A percentile compares a stretch with the other conserved stretches of the same genome.
phyloP scores from a whole-genome alignment of 2,113 vertebrate species.

The Perca fluviatilis region DNA sequence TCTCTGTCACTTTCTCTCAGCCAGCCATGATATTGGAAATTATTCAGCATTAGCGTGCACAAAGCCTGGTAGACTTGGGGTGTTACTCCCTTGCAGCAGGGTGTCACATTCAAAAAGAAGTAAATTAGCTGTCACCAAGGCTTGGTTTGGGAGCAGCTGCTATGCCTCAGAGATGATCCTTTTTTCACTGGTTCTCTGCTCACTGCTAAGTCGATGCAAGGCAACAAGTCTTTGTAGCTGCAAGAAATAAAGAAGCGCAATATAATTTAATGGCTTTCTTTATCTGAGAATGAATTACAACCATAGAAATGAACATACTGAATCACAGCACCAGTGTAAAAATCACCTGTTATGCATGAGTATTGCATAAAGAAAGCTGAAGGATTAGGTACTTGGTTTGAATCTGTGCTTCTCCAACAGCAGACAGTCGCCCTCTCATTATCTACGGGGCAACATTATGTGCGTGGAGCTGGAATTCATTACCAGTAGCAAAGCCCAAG shows the following conservation, averaged over 20 bases:
- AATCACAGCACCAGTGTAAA: not conserved
- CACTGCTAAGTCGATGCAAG: constrained; percentile 32
- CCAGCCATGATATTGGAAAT: constrained; percentile 70
- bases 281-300: constrained; percentile 11
- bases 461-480: constrained; percentile 48
- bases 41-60: constrained; percentile 60
- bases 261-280: constrained; percentile 39
- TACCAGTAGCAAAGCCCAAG: constrained; percentile 42
- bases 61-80: constrained; percentile 38
- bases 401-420: constrained; percentile 34
- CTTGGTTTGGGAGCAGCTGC: constrained; percentile 55
- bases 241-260: constrained; percentile 44
- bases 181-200: constrained; percentile 34
- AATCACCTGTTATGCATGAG: constrained; percentile 26
- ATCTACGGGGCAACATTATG: constrained; percentile 49
- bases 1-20: constrained; percentile 44
- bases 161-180: constrained; percentile 61
- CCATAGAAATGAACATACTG: constrained; percentile 2
- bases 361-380: constrained; percentile 2
- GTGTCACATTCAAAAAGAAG: constrained; percentile 75
- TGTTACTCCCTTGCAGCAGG: constrained; percentile 60
- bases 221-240: constrained; percentile 60
- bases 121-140: constrained; percentile 79
- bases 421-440: constrained; percentile 59
- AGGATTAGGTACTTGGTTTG: constrained; percentile 19